Evolutionary conservation across 2,888 invertebrate species (phyloP), one percentile per base, ranked within the genome.

Genomic region (Lochmaea crataegi): DNA sequence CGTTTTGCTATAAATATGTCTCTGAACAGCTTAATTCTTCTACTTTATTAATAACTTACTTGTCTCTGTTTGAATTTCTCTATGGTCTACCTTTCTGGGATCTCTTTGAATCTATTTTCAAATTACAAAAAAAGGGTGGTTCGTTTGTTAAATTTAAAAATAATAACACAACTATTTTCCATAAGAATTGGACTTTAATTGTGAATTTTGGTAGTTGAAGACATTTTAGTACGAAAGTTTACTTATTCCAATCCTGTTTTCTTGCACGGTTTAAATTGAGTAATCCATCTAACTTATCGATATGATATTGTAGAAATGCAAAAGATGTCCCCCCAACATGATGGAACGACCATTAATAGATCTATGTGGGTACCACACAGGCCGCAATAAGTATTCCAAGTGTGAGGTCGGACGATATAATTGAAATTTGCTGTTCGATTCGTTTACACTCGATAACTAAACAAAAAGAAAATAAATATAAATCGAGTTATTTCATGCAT

Each of bases 321-420:
- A 71, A 71, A 71, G 67, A 45, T 71, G 71, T 67, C 71, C 42
- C 51, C 0, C 32, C 32, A 61, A 42, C 61, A 67, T 71, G 71
- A 71, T 67, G 42, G 67, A 71, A 66, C 66, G 71, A 56, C 71
- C 71, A 71, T 67, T 71, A 71, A 61, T 56, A 67, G 67, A 67
- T 67, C 67, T 60, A 18, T 67, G 67, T 56, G 45, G 32, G 22
- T 67, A 67, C 71, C 71, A 71, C 71, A 71, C 71, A 71, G 67
- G 71, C 71, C 71, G 71, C 67, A 26, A 45, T 67, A 22, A 32
- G 32, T 32, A 7, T 26, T 63, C 71, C 14, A 45, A 67, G 71
- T 71, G 71, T 71, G 71, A 71, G 71, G 71, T 71, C 71, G 14
- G 56, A 10, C n/a, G 32, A 45, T 63, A 57, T 45, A 65, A 32